Base-by-base conservation (phyloP, 2,888 invertebrate genomes). In the Callosobruchus maculatus region DNA sequence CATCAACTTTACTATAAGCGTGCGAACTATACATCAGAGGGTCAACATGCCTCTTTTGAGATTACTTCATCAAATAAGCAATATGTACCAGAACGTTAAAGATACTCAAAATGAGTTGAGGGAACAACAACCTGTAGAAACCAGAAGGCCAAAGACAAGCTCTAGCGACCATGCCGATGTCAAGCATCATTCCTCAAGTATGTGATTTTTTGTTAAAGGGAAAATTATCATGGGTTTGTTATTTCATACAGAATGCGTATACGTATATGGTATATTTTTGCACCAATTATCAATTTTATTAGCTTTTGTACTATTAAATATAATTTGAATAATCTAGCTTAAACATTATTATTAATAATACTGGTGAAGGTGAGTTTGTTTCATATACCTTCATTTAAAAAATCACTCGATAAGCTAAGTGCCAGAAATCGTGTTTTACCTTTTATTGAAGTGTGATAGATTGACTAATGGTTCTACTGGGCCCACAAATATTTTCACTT, bases 1-100 rank as follows among this genome's bases (percentile, higher is more conserved):
- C 83, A 92, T 97, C 74, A 97, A 97, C 87, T 95, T 97, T 84
- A 95, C 73, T 76, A 88, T 96, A 75, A 95, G 95, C 84, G 93
- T 97, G 80, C 91, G 96, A 73, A 95, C 95, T 84, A 96, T 98
- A 81, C 95, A 96, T 70, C 98, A 98, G 85, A 95, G 97, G 89
- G 97, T 98, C 0, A 98, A 98, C 87, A 97, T 98, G 97, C 97
- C 98, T 0, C 88, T 98, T 67, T 88, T 98, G 70, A 89, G 98
- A 72, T 90, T 98, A 72, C 89, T 98, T 75, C 97, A 98, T 88
- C 98, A 98, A 89, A 97, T 98, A 84, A 95, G 95, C 83, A 97
- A 97, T 84, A 97, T 98, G 97, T 97, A 97, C 87, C 97, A 97
- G 87, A 98, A 97, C 86, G 97, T 98, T 0, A 96, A 97, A 84